Evolutionary conservation across 2,113 vertebrate genomes (phyloP), one percentile per base, ranked within the genome.

Genomic region (Bagarius yarrelli): DNA sequence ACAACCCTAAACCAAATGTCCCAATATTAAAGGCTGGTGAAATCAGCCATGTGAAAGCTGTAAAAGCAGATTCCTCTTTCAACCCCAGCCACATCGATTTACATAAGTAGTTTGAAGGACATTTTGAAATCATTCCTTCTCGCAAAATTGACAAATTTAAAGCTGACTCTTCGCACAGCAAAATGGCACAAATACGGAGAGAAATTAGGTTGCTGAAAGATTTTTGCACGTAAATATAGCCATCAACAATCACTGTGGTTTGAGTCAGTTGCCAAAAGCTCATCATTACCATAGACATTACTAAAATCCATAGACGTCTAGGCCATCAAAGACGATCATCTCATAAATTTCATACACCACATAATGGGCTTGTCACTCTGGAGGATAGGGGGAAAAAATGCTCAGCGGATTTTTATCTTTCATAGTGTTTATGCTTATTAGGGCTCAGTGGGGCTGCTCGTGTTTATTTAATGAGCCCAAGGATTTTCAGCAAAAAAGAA

Each of bases 261-360:
- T 27, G 70, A 82, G 80, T 82, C 83, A 18, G 55, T 86, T 82
- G 86, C 84, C 83, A 85, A 89, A 85, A 85, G 86, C 67, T 86
- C 89, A 84, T 91, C 86, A 92, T 92, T 92, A 92, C 82, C 90
- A 87, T 88, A 89, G 90, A 90, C 89, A 89, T 90, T 88, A 83
- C 87, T 80, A 87, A 73, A 47, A 80, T 73, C 84, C 81, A 84
- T 78, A 76, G 87, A 91, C 90, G 84, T 87, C 83, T 86, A 86
- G 82, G 86, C 91, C 90, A 91, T 92, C 91, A 89, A 84, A 90
- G 87, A 89, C 87, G 86, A 92, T 92, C 87, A 85, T 88, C 84
- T 87, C 87, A 91, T 93, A 91, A 92, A 91, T 89, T 82, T 85
- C 76, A 81, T 76, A 85, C 83, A 60, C 80, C 88, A 87, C 85